phyloP scores from a whole-genome alignment of 1,140 invertebrate genomes.

The Pinna nobilis region DNA sequence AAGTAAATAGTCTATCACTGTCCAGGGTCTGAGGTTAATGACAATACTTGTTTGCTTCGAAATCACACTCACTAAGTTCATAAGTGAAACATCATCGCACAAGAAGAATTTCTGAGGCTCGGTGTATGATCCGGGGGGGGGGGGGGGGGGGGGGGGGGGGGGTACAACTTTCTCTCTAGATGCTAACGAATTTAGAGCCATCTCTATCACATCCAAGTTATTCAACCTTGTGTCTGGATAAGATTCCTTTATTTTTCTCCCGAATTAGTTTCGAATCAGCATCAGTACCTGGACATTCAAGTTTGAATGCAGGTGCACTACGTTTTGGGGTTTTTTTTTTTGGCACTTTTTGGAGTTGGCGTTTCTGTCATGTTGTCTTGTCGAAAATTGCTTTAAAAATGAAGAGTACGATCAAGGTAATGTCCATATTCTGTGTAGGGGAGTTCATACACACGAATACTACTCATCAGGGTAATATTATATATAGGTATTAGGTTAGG shows the following conservation, averaged over 20 bases:
- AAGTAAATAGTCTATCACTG: not conserved
- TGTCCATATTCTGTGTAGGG: not conserved
- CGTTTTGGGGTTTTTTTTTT: no score
- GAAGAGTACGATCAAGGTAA: no score
- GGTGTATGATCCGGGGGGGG: no score
- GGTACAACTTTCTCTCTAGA: not conserved
- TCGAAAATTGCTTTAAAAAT: no score
- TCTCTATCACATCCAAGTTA: not conserved
- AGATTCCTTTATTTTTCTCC: no score
- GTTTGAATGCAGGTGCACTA: not conserved
- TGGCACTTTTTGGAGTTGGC: constrained; percentile 5
- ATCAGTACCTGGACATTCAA: not conserved
- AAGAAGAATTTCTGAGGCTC: no score
- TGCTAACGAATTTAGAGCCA: not conserved
- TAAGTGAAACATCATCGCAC: not conserved
- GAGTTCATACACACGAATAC: not conserved
- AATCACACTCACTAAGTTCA: not conserved
- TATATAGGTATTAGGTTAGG: not conserved
- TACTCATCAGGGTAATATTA: not conserved
- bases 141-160: not conserved
- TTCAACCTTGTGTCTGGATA: no score
- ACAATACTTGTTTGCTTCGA: not conserved
- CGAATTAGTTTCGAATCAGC: no score
- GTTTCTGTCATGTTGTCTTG: no score
- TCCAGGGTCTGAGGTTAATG: not conserved